Conservation (phyloP, 2,888 invertebrate species). For the Hyposoter dolosus region DNA sequence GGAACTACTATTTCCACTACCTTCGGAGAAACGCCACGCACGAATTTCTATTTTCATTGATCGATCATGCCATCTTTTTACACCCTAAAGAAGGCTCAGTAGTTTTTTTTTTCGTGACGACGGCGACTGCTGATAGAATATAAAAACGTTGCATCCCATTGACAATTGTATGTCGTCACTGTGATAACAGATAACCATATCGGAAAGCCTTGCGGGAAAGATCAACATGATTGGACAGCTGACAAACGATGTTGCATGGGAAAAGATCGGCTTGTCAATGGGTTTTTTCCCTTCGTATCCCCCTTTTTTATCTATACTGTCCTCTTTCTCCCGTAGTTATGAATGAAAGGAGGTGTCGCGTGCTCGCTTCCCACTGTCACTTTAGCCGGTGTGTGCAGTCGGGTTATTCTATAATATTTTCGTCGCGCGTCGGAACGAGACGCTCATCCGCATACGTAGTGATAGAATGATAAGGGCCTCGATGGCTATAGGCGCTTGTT, state of each 20-base stretch:
- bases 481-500: conserved; percentile 20
- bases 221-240: conserved; percentile 7
- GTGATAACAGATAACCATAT: conserved; percentile 25
- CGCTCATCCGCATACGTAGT: conserved; percentile 5
- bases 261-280: conserved; percentile 45
- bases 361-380: conserved; percentile 49
- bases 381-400: conserved; percentile 16
- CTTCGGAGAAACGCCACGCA: not conserved
- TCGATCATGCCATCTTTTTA: not conserved
- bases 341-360: conserved; percentile 41
- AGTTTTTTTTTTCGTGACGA: not conserved
- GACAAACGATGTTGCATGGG: conserved; percentile 6
- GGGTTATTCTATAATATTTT: conserved; percentile 32
- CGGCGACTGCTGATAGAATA: not conserved
- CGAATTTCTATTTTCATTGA: not conserved
- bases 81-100: not conserved
- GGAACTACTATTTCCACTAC: not conserved
- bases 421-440: conserved; percentile 26
- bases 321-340: conserved; percentile 18
- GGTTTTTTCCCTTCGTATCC: conserved; percentile 16
- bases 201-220: not conserved
- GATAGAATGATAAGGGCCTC: conserved; percentile 56
- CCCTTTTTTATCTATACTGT: conserved; percentile 26
- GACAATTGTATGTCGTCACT: conserved; percentile 5
- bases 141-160: conserved; percentile 1